Percentiles rank a stretch among this genome's conserved stretches.
Conservation (phyloP, 2,113 vertebrate genomes). For the Scophthalmus maximus region DNA sequence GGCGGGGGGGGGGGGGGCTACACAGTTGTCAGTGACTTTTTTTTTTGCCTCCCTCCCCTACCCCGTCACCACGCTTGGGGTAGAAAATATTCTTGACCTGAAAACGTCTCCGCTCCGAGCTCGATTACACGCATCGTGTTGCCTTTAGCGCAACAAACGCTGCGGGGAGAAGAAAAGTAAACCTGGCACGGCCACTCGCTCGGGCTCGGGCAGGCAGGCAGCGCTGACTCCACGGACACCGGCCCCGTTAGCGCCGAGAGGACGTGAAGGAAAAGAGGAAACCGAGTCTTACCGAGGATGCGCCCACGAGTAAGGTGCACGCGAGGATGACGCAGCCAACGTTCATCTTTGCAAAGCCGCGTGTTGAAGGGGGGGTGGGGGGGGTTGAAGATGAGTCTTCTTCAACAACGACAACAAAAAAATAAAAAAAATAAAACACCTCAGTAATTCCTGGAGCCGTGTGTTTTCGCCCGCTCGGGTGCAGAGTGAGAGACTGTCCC, state of each 20-base stretch:
- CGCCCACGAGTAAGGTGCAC: constrained; percentile 78
- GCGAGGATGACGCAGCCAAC: constrained; percentile 75
- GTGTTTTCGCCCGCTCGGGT: constrained; percentile 41
- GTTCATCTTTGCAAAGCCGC: constrained; percentile 79
- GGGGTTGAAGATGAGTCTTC: constrained; percentile 33
- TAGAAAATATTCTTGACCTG: background rate
- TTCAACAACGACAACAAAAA: constrained; percentile 26
- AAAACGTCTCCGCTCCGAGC: constrained; percentile 16
- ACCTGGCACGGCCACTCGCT: constrained; percentile 46
- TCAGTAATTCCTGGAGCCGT: constrained; percentile 74
- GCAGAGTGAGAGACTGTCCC: constrained; percentile 67
- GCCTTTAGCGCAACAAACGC: constrained; percentile 61
- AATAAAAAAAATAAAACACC: constrained; percentile 42
- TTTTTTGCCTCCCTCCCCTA: no score
- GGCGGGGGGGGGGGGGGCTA: constrained; percentile 24
- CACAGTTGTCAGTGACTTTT: constrained; percentile 55
- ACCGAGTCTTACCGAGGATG: constrained; percentile 83
- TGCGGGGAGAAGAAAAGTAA: constrained; percentile 52
- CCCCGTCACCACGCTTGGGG: background rate
- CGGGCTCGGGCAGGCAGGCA: constrained; percentile 25
- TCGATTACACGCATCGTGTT: constrained; percentile 39
- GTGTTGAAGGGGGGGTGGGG: background rate
- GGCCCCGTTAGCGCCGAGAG: no score
- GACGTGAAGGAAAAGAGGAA: constrained; percentile 1
- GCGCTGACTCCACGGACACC: no score